Conservation (phyloP, 2,888 invertebrate species). For the Gortyna flavago region DNA sequence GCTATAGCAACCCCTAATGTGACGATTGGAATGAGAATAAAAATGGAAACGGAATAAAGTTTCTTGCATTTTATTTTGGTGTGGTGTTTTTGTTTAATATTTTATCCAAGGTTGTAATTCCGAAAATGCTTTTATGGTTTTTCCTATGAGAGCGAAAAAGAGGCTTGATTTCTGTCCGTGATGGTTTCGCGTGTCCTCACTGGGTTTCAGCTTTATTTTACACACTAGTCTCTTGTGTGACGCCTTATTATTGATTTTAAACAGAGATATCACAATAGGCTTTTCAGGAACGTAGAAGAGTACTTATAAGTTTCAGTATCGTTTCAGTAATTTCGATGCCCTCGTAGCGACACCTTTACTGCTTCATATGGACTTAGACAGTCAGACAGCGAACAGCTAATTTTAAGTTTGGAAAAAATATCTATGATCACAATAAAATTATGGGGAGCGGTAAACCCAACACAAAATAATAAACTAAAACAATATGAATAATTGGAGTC, state of each 20-base stretch:
- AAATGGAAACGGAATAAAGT: background rate
- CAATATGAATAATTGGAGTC: background rate
- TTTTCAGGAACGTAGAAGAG: slow-evolving; percentile 15
- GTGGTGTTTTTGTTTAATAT: background rate
- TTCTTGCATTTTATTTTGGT: background rate
- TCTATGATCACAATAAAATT: background rate
- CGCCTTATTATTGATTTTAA: slow-evolving; percentile 48
- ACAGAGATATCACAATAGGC: slow-evolving; percentile 7
- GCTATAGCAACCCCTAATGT: rapidly evolving
- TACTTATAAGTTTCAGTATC: background rate
- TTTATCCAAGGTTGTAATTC: slow-evolving; percentile 4
- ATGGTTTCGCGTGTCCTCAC: background rate
- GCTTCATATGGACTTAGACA: slow-evolving; percentile 5
- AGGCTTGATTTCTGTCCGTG: background rate
- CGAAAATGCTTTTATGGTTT: background rate
- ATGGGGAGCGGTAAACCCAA: background rate
- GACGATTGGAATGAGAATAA: background rate
- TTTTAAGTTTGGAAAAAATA: background rate
- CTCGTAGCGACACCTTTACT: slow-evolving; percentile 30
- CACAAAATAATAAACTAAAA: background rate
- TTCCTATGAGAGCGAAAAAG: slow-evolving; percentile 16
- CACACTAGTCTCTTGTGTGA: background rate
- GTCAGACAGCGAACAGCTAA: background rate
- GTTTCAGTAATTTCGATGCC: background rate
- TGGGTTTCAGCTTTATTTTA: slow-evolving; percentile 14